phyloP scores from a whole-genome alignment of 2,888 invertebrate genomes.

The Clepsis dumicolana region DNA sequence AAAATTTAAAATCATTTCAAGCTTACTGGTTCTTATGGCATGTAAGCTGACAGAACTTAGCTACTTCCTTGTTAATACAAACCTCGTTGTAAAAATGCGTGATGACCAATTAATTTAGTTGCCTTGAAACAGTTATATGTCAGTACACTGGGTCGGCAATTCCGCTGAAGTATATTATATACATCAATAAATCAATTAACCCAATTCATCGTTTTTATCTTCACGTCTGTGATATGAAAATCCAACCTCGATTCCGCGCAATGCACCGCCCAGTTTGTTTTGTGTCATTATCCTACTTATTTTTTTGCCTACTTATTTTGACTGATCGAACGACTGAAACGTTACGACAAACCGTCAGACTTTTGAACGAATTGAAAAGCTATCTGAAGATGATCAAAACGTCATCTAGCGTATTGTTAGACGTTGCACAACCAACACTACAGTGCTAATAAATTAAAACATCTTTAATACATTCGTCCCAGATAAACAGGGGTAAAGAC shows the following conservation, averaged over 20 bases:
- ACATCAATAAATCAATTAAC: slow-evolving; percentile 42
- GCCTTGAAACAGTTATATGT: slow-evolving; percentile 39
- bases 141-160: slow-evolving; percentile 22
- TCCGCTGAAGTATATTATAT: slow-evolving; percentile 4
- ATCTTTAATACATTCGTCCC: slow-evolving; percentile 78
- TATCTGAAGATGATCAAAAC: slow-evolving; percentile 60
- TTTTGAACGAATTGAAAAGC: slow-evolving; percentile 64
- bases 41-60: neutral
- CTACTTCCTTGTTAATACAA: neutral
- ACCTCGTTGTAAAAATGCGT: neutral
- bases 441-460: slow-evolving; percentile 80
- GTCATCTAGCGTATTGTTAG: slow-evolving; percentile 56
- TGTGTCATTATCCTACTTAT: neutral
- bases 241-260: slow-evolving; percentile 17
- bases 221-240: slow-evolving; percentile 14
- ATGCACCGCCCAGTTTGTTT: neutral
- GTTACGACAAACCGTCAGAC: neutral
- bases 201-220: slow-evolving; percentile 33
- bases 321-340: neutral
- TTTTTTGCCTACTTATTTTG: neutral
- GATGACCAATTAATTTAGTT: slow-evolving; percentile 6
- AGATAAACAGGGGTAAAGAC: slow-evolving; percentile 84
- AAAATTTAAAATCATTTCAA: neutral
- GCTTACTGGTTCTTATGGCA: neutral
- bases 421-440: slow-evolving; percentile 64